These are phyloP conservation scores for Otus scops DNA, from an alignment of 2,797 vertebrate species.

Conservation along the genomic window DNA sequence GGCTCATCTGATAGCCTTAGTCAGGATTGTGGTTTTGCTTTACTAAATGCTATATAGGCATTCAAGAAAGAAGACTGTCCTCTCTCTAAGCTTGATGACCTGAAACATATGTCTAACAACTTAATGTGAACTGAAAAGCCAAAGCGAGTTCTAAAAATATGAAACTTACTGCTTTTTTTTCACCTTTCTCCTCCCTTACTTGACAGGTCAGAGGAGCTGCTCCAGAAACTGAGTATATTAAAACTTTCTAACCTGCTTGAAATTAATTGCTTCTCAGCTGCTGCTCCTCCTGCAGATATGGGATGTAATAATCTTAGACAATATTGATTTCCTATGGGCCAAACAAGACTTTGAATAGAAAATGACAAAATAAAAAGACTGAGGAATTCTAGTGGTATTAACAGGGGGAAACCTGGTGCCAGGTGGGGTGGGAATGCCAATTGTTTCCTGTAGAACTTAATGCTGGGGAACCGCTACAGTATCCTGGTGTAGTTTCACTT, in stretches of 20 bases:
- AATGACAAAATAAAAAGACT: neutral
- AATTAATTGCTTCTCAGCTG: neutral
- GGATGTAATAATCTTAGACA: neutral
- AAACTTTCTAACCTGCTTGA: neutral
- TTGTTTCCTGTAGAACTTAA: neutral
- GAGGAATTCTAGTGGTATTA: fast-evolving
- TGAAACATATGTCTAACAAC: neutral
- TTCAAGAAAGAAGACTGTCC: neutral
- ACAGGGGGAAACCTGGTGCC: neutral
- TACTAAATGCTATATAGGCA: neutral
- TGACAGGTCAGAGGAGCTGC: neutral
- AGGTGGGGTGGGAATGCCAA: too few relatives aligned
- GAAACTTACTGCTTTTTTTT: too few relatives aligned
- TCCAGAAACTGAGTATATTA: neutral
- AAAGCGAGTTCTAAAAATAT: neutral
- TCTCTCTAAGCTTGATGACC: neutral
- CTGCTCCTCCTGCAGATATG: neutral
- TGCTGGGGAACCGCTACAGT: neutral
- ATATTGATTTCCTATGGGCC: neutral
- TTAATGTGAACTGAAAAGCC: neutral
- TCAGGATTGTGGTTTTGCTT: neutral
- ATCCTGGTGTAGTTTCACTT: neutral
- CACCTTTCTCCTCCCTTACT: neutral
- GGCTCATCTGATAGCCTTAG: neutral
- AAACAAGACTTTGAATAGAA: neutral